Evolutionary conservation across 2,113 vertebrate genomes (phyloP).

Genomic region (Cardinalis cardinalis): DNA sequence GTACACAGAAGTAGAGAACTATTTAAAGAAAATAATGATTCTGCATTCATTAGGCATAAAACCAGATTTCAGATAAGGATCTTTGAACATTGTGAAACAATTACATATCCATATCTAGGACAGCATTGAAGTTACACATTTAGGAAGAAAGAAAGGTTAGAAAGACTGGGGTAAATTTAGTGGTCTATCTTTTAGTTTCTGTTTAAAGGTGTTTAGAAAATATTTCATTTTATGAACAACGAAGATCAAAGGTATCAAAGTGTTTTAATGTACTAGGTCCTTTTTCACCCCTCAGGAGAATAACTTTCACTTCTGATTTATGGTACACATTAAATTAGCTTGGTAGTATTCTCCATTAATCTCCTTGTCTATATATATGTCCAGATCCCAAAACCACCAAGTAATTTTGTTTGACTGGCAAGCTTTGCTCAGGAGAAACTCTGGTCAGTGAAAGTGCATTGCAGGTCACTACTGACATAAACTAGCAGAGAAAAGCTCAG

Average conservation of each 20-base stretch:
- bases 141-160: background rate
- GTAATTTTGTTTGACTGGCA: constrained; percentile 47
- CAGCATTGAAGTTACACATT: background rate
- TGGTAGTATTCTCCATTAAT: constrained; percentile 11
- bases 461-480: background rate
- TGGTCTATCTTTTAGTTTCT: background rate
- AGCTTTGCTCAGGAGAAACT: background rate
- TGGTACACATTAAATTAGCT: constrained; percentile 38
- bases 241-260: background rate
- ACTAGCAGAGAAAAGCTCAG: background rate
- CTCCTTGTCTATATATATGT: constrained; percentile 8
- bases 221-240: background rate
- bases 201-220: background rate
- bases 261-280: background rate
- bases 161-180: background rate
- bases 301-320: constrained; percentile 25
- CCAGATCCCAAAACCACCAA: constrained; percentile 27
- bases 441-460: background rate
- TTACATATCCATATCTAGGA: background rate
- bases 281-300: background rate
- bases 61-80: background rate
- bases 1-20: background rate
- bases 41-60: background rate
- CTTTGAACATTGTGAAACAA: background rate
- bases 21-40: background rate